Conservation (phyloP, 2,888 invertebrate species). For the Antheraea yamamai region DNA sequence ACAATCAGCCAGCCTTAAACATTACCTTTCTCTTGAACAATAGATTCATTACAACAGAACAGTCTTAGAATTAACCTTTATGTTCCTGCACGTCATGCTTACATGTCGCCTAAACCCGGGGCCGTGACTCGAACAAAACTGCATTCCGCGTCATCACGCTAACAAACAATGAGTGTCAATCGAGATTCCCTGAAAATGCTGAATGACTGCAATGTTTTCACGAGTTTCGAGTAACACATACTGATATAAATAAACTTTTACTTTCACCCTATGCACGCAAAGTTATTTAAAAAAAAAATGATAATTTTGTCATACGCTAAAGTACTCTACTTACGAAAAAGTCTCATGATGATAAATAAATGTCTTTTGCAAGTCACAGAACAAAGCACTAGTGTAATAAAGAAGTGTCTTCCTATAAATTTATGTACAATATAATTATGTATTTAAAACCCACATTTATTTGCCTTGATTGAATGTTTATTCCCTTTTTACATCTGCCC, state of each 20-base stretch:
- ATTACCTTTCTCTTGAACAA: constrained; percentile 21
- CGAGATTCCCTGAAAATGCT: constrained; percentile 9
- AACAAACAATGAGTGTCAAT: constrained; percentile 37
- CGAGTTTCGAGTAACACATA: not conserved
- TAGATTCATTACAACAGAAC: constrained; percentile 18
- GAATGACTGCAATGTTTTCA: not conserved
- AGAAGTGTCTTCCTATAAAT: too few species aligned
- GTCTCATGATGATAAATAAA: too few species aligned
- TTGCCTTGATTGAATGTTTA: not conserved
- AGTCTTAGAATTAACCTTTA: constrained; percentile 22
- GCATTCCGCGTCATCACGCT: constrained; percentile 50
- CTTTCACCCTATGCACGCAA: too few species aligned
- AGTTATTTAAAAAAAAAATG: too few species aligned
- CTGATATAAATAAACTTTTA: not conserved
- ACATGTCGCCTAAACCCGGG: constrained; percentile 10
- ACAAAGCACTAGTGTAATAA: too few species aligned
- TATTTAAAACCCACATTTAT: too few species aligned
- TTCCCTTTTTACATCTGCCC: not conserved
- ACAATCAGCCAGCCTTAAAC: not conserved
- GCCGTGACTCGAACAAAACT: constrained; percentile 21
- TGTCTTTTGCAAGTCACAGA: too few species aligned
- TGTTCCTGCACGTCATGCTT: constrained; percentile 18
- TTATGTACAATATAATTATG: too few species aligned
- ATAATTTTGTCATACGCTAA: too few species aligned
- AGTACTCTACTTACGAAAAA: too few species aligned